Base-by-base conservation (phyloP, 2,113 vertebrate species). In the Hypocryptadius cinnamomeus region DNA sequence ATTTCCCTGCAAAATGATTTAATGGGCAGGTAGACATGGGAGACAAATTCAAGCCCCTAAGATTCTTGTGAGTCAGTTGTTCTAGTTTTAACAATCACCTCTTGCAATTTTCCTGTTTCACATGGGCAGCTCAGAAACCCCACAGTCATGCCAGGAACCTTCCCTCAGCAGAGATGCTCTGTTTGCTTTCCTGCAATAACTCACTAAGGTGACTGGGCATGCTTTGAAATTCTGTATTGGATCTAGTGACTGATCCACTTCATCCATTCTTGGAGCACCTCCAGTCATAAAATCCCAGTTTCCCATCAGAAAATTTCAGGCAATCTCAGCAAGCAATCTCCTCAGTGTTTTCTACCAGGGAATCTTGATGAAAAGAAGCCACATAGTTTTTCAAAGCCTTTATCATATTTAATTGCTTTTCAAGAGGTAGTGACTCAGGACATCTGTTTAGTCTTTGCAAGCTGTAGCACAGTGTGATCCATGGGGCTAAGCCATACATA, bases 381-480 rank as follows among this genome's bases (percentile, higher is more conserved):
- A 51, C 31, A 31, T 14, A 50, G 54, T 39, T 87, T 87, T 78
- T n/a, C 44, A 81, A 92, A 91, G 57, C 33, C 57, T 90, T 90
- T 78, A 27, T 73, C 33, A 74, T 90, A 44, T 89, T 86, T 78
- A 94, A 95, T 65, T 82, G 74, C 54, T 89, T 89, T 93, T 85
- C 53, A 91, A 91, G 81, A 89, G 42, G 24, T 47, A 72, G 71
- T 92, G 94, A 89, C 70, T 95, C 89, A 87, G 63, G 85, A 72
- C 59, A 76, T 56, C 73, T 45, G 68, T 39, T 40, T 15, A 68
- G 61, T 57, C 65, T 86, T 89, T 4, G 13, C 61, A 89, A 86
- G 77, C 64, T 70, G 64, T 59, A 77, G 76, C 79, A 59, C 63
- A 39, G 73, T 48, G 39, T 69, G 65, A 74, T 92, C 59, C 69